Evolutionary conservation across 2,113 vertebrate genomes (phyloP), one percentile per base, ranked within the genome.

Genomic region (Calidris pugnax): DNA sequence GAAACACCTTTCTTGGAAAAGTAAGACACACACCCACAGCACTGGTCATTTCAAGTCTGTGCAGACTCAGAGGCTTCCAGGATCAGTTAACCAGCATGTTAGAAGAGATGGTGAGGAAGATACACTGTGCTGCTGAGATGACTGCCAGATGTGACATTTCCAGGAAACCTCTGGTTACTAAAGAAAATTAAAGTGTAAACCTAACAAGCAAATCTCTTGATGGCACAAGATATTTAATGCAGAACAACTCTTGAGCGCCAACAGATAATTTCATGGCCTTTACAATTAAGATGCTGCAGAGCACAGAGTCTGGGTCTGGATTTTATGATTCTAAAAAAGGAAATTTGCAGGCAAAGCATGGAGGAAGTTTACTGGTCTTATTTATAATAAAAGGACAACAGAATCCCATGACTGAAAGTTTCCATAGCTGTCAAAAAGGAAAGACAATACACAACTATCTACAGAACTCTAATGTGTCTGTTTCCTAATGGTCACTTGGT

Each of bases 21-120:
- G n/a, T 2, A 14, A 20, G 63, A 30, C 1, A 1, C 12, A 20
- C 7, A 7, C 7, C 32, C 32, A 2, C 18, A 19, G 30, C 51
- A 23, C 26, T 3, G 18, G 64, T 12, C 15, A 16, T 15, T 32
- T 43, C 41, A 50, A 4, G 19, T 16, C 67, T 43, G 16, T 22
- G 72, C 59, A 66, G 57, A 10, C 28, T 30, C 32, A 3, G 41
- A 39, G n/a, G 32, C 41, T 68, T 12, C 7, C 33, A 7, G 18
- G 30, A 64, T 35, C 43, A 32, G 62, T 24, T 20, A 23, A 27
- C 9, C 24, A 22, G 47, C 12, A 1, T 1, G 35, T 9, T 12
- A 6, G 12, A 66, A 59, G 59, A 73, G n/a, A 19, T 2, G 9
- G 75, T 4, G 2, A 32, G 35, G 28, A 47, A 64, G 45, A 24